phyloP scores from a whole-genome alignment of 2,797 vertebrate species.

The Stomatorhinus walkeri region DNA sequence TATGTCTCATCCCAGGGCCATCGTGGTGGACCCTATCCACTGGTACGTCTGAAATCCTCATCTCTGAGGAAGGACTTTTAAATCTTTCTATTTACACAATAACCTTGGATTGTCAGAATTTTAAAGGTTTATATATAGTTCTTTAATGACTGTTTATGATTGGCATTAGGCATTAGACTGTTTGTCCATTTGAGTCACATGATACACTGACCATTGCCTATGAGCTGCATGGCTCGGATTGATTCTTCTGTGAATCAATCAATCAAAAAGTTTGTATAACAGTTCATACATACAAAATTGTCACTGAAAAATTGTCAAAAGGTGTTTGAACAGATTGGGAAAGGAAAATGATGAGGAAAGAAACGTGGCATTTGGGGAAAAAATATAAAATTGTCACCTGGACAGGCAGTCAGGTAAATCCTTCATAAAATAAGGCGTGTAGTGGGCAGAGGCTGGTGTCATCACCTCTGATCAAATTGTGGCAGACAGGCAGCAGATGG shows the following conservation, averaged over 20 bases:
- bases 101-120: not conserved
- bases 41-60: slow-evolving; percentile 55
- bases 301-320: not conserved
- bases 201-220: not conserved
- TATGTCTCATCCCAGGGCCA: slow-evolving; percentile 77
- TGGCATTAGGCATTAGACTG: not conserved
- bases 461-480: slow-evolving; percentile 3
- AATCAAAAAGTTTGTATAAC: not conserved
- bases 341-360: not conserved
- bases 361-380: not conserved
- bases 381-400: slow-evolving; percentile 3
- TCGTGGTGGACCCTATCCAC: slow-evolving; percentile 73
- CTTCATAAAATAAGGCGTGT: not conserved
- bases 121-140: not conserved
- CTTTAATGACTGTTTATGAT: not conserved
- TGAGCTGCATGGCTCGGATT: not conserved
- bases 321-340: not conserved
- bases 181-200: not conserved
- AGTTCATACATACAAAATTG: not conserved
- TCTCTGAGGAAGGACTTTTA: not conserved
- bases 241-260: not conserved
- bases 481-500: not conserved
- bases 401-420: not conserved
- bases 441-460: not conserved
- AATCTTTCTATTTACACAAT: not conserved